A percentile compares a stretch with the other conserved stretches of the same genome.
Evolutionary conservation across 2,113 vertebrate genomes (phyloP).

Genomic region (Okapia johnstoni): DNA sequence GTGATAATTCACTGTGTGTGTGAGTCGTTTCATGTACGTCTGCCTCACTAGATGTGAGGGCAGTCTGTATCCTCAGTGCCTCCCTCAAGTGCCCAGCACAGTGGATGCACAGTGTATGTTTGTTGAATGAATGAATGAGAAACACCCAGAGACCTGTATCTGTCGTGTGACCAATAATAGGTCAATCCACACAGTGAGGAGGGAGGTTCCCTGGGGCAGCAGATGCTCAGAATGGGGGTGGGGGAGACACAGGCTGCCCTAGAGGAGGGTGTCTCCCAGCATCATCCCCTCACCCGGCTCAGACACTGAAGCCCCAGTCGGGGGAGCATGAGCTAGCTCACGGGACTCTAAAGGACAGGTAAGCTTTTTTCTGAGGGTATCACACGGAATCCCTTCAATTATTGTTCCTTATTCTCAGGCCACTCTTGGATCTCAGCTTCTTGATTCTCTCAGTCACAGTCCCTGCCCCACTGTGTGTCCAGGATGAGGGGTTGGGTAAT

Average conservation of each 20-base stretch:
- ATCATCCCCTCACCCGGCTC: background rate
- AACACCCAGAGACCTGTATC: background rate
- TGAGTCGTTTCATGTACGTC: background rate
- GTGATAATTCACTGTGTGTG: fast-evolving
- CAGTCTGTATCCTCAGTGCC: background rate
- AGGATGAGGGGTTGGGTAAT: background rate
- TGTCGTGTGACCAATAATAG: background rate
- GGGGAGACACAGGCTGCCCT: background rate
- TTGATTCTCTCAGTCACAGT: background rate
- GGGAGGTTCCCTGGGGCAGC: background rate
- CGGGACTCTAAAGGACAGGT: background rate
- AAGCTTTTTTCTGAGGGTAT: background rate
- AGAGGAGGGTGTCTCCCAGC: background rate
- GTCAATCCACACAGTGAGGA: background rate
- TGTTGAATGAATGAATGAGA: background rate
- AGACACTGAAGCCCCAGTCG: fast-evolving
- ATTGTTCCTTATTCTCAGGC: background rate
- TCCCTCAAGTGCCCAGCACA: background rate
- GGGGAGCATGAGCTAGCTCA: background rate
- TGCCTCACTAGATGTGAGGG: background rate
- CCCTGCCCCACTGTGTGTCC: background rate
- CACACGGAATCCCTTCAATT: too few species aligned
- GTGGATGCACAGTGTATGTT: fast-evolving
- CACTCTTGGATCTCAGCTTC: background rate
- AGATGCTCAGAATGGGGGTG: background rate